Conservation (phyloP, 2,797 vertebrate species). For the Ispidina picta region DNA sequence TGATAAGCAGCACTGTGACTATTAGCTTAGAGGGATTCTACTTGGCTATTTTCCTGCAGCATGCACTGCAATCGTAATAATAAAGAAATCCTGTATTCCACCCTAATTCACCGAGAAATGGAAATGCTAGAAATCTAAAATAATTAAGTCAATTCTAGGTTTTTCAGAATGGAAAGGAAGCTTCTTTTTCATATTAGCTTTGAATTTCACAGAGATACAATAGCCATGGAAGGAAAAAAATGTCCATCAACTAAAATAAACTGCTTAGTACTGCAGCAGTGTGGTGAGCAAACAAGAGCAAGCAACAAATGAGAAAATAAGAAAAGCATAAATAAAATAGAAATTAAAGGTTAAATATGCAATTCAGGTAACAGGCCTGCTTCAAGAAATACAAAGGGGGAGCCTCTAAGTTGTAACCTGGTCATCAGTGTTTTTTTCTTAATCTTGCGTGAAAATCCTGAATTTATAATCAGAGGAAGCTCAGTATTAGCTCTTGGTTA, state of each 20-base stretch:
- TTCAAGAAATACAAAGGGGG: background rate
- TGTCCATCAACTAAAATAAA: conserved; percentile 69
- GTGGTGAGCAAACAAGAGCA: conserved; percentile 40
- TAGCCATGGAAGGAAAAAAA: conserved; percentile 40
- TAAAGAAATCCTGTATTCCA: conserved; percentile 71
- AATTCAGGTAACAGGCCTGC: background rate
- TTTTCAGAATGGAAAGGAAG: conserved; percentile 62
- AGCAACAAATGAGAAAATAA: conserved; percentile 22
- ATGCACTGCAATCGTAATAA: conserved; percentile 48
- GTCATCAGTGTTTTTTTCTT: background rate
- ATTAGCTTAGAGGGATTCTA: conserved; percentile 58
- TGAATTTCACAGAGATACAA: conserved; percentile 74
- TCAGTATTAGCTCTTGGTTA: conserved; percentile 44
- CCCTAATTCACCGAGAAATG: conserved; percentile 64
- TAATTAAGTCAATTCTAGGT: conserved; percentile 45
- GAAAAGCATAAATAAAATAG: conserved; percentile 18
- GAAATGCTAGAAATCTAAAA: conserved; percentile 67
- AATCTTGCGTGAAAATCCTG: conserved; percentile 41
- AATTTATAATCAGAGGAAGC: conserved; percentile 37
- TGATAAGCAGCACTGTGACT: conserved; percentile 39
- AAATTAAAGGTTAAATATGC: conserved; percentile 16
- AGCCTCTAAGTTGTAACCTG: background rate
- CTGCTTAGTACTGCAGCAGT: conserved; percentile 58
- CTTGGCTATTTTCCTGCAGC: conserved; percentile 72
- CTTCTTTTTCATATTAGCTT: conserved; percentile 30